Evolutionary conservation across 2,888 invertebrate genomes (phyloP), one percentile per base, ranked within the genome.

Genomic region (Hypercompe scribonia): DNA sequence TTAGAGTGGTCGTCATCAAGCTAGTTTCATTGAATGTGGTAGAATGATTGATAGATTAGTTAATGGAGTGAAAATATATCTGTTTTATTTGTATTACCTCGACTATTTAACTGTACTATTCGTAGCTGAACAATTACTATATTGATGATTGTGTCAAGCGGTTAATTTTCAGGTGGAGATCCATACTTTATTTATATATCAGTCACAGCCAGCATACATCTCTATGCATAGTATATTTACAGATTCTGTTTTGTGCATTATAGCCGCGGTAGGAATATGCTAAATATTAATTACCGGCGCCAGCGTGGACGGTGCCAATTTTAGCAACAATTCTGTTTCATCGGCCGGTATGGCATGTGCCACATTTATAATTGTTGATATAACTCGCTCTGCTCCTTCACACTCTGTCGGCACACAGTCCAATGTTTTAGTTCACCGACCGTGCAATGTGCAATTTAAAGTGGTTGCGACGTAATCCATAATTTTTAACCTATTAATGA

Each of bases 401-500:
- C 78, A 83, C 73, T 83, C 74, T 68, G 65, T 76, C 65, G 66
- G 69, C 54, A 78, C 71, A 77, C 65, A 63, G 71, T 84, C 86
- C 86, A 87, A 90, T 91, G 90, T 90, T 91, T 91, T 90, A 89
- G 92, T 90, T 90, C 90, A 90, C 84, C 90, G 90, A 87, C 90
- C 90, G 87, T 89, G 90, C 88, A 87, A 78, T 90, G 81, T 91
- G 87, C 88, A 91, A 92, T 93, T 92, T 90, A 82, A 86, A 87
- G 78, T 76, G 77, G 77, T 81, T 83, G 86, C 84, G 82, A 82
- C 78, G 78, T 69, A 81, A 81, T 78, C 80, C 79, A 84, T 85
- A 79, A 84, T 86, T 87, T 80, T 79, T 71, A 76, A 79, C 82
- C 77, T 81, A 84, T 81, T 77, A 79, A 70, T 65, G 65, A 68